Base-by-base conservation (phyloP, 2,113 vertebrate species). In the Manacus vitellinus region DNA sequence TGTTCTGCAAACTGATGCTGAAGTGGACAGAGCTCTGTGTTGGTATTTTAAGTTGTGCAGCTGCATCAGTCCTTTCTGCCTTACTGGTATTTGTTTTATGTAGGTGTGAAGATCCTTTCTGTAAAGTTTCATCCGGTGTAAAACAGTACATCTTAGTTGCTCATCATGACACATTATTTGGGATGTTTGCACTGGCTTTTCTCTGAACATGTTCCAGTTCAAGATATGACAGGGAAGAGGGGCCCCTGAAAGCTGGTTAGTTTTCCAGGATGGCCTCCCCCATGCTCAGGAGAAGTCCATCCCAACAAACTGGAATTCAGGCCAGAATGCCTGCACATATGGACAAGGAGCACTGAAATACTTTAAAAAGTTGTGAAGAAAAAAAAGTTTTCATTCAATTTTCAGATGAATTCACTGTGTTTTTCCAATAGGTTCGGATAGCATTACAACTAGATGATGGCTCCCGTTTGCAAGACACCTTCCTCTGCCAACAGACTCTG, bases 401-500 rank as follows among this genome's bases (percentile, higher is more conserved):
- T 61, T 65, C 47, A 23, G 19, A 14, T 59, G 6, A 58, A 91
- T 67, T 77, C 11, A 10, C 9, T 87, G 59, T 83, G 5, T 56
- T 75, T 72, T 43, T 54, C 33, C 55, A 66, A 1, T 39, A 99
- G 99, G 98, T 99, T 55, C 98, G 98, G 18, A 97, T 99, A 3
- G 99, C 99, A 0, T 77, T 99, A 37, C 99, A 99, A 49, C 97
- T 99, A 75, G 99, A 99, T 10, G 98, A 99, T 19, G 99, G 99
- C 58, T 98, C 98, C 68, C 98, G 99, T 89, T 95, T 99, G 56
- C 99, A 99, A 89, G 98, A 97, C n/a, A 97, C 97, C 6, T 99
- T 99, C 96, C 98, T 94, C 9, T 98, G 98, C 28, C 98, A 98
- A 16, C 98, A 99, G 96, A 99, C 97, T 14, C 98, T 99, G 84